Evolutionary conservation across 1,140 invertebrate genomes (phyloP).

Genomic region (Drosophila tristis): DNA sequence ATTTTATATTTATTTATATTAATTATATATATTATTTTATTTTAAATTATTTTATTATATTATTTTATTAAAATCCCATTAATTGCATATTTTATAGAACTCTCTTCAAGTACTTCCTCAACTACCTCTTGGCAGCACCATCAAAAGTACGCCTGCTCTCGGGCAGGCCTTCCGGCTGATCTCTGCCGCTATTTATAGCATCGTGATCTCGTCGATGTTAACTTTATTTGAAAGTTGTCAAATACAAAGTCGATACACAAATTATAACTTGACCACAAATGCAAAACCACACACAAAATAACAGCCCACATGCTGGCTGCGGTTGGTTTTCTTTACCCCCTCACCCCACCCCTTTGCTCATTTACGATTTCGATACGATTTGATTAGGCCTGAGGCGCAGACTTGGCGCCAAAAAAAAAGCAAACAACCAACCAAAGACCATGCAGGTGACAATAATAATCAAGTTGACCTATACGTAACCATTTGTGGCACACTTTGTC

Average conservation of each 20-base stretch:
- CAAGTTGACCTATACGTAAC: constrained; percentile 42
- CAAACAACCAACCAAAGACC: not conserved
- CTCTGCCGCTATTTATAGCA: constrained; percentile 69
- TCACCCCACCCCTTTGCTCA: constrained; percentile 12
- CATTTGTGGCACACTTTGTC: constrained; percentile 68
- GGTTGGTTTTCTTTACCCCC: constrained; percentile 26
- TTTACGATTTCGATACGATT: constrained; percentile 68
- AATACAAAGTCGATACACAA: constrained; percentile 59
- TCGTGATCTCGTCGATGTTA: constrained; percentile 51
- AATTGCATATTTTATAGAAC: constrained; percentile 11
- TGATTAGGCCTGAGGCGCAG: constrained; percentile 62
- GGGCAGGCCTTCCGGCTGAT: constrained; percentile 44
- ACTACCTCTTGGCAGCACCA: no score
- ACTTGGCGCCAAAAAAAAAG: constrained; percentile 62
- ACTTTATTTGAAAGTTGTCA: constrained; percentile 67
- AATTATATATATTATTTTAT: no score
- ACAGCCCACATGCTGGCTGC: constrained; percentile 58
- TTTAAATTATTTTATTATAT: no score
- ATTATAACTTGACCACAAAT: constrained; percentile 73
- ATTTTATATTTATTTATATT: no score
- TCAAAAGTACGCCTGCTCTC: no score
- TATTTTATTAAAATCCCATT: not conserved
- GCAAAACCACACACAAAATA: constrained; percentile 54
- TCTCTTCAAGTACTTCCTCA: no score
- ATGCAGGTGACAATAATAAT: constrained; percentile 67